These are phyloP conservation scores for Lophochroa leadbeateri DNA, from an alignment of 2,113 vertebrate genomes.

Conservation along the genomic window DNA sequence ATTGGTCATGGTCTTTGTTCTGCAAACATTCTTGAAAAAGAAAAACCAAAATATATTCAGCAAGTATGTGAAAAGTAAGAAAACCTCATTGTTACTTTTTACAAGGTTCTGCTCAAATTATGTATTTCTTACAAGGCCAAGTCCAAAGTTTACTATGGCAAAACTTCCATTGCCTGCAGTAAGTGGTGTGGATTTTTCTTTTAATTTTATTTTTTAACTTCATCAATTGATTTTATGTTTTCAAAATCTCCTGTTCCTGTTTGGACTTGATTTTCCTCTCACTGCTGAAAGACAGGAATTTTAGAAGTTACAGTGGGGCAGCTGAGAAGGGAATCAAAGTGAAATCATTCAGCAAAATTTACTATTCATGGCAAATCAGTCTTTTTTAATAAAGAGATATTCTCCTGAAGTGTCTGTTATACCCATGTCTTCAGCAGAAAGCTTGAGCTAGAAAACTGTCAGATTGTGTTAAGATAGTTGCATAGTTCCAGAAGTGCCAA, in stretches of 20 bases:
- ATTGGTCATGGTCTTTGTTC: not conserved
- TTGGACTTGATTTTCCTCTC: not conserved
- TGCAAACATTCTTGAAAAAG: not conserved
- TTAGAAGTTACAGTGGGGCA: not conserved
- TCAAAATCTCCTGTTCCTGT: not conserved
- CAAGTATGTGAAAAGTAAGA: not conserved
- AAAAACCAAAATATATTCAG: not conserved
- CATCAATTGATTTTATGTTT: not conserved
- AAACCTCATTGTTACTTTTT: not conserved
- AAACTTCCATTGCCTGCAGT: not conserved
- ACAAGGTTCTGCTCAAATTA: not conserved
- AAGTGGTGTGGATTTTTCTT: not conserved
- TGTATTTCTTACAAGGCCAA: not conserved
- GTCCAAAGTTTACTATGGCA: not conserved
- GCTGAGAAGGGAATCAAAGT: not conserved
- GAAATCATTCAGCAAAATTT: not conserved
- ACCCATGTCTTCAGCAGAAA: not conserved
- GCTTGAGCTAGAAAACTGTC: not conserved
- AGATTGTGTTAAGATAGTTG: not conserved
- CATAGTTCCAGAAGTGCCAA: not conserved
- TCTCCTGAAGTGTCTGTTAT: not conserved
- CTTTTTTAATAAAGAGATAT: not conserved
- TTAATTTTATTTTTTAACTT: not conserved
- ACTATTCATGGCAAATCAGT: not conserved
- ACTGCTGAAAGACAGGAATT: not conserved